phyloP scores from a whole-genome alignment of 2,797 vertebrate genomes.

The Rhinoraja longicauda region DNA sequence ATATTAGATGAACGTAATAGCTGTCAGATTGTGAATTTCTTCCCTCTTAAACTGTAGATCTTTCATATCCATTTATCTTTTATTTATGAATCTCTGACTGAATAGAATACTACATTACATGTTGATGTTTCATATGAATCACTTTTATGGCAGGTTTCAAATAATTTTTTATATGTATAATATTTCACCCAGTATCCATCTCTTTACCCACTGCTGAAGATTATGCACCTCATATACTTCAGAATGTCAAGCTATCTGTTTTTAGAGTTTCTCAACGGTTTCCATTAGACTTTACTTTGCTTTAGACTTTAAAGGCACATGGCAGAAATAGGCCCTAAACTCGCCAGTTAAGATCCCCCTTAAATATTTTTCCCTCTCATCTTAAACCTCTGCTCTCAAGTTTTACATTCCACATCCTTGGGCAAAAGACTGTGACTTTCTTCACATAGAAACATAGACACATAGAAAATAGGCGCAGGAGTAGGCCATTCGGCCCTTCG shows the following conservation, averaged over 20 bases:
- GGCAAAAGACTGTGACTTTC: too few species aligned
- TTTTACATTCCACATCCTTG: too few species aligned
- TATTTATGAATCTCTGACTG: slow-evolving; percentile 17
- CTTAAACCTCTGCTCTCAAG: too few species aligned
- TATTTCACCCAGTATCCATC: background rate
- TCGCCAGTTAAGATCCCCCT: too few species aligned
- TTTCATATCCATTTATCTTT: slow-evolving; percentile 34
- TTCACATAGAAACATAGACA: too few species aligned
- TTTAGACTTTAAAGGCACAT: too few species aligned
- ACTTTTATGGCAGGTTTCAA: slow-evolving; percentile 22
- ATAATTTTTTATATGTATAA: slow-evolving; percentile 27
- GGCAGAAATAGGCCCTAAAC: too few species aligned
- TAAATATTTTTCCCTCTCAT: too few species aligned
- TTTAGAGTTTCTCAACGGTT: background rate
- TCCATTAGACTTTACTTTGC: too few species aligned
- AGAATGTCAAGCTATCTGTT: background rate
- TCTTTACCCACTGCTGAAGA: background rate
- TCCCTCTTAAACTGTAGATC: background rate
- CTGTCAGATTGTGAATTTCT: slow-evolving; percentile 10
- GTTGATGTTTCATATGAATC: slow-evolving; percentile 34
- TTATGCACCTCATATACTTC: background rate
- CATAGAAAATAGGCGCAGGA: too few species aligned
- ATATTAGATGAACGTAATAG: slow-evolving; percentile 27
- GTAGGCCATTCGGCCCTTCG: too few species aligned
- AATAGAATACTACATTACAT: slow-evolving; percentile 12